Evolutionary conservation across 2,888 invertebrate genomes (phyloP).

Genomic region (Drosophila sordidapex): DNA sequence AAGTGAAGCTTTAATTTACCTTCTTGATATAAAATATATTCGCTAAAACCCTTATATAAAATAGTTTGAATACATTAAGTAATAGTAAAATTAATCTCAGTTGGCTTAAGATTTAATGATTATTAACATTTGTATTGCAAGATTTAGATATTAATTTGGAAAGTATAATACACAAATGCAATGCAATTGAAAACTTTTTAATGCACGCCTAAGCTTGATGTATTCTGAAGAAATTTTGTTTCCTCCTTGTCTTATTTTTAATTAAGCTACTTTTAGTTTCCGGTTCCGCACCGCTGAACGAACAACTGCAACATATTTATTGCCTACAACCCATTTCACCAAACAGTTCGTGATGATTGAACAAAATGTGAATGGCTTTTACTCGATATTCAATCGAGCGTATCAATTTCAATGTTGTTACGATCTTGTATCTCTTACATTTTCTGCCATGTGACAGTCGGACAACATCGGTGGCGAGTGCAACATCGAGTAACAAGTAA

Average conservation of each 20-base stretch:
- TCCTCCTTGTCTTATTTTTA: not conserved
- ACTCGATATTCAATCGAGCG: constrained; percentile 66
- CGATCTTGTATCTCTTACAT: constrained; percentile 24
- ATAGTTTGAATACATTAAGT: too few relatives aligned
- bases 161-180: too few relatives aligned
- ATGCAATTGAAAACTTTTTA: not conserved
- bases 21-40: not conserved
- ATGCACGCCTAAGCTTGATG: not conserved
- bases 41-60: too few relatives aligned
- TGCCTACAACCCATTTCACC: not conserved
- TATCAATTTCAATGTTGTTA: constrained; percentile 30
- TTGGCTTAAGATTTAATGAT: too few relatives aligned
- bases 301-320: constrained; percentile 5
- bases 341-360: constrained; percentile 45
- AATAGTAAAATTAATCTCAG: too few relatives aligned
- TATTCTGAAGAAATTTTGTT: not conserved
- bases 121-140: not conserved
- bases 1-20: not conserved
- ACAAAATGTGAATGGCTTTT: constrained; percentile 56
- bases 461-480: constrained; percentile 16
- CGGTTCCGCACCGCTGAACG: constrained; percentile 16
- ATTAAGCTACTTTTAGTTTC: not conserved
- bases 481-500: constrained; percentile 18
- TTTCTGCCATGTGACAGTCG: constrained; percentile 1
- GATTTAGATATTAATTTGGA: too few relatives aligned